Evolutionary conservation across 2,797 vertebrate genomes (phyloP), one percentile per base, ranked within the genome.

Genomic region (Sparus aurata): DNA sequence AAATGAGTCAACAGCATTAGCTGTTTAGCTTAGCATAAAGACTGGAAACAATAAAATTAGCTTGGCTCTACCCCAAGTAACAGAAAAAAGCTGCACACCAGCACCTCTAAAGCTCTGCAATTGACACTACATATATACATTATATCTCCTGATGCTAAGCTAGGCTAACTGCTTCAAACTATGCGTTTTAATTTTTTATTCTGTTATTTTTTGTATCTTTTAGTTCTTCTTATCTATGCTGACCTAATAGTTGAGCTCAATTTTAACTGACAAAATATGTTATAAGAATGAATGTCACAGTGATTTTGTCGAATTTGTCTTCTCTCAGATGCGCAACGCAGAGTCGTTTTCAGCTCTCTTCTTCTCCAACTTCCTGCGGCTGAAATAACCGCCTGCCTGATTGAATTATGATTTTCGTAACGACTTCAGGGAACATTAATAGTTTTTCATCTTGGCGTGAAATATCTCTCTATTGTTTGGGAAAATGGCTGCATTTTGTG

Each of bases 321-420:
- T 43, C 30, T 52, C 54, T 85, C 49, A 58, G 16, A 61, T 60
- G 52, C 49, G 23, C 58, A 52, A 15, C 43, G 52, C n/a, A 23
- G 13, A 50, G 46, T 58, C 1, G 15, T 54, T 78, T 68, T 46
- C 34, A 63, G 59, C 71, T 59, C 58, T 57, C 45, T 47, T 69
- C 30, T 43, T 69, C 69, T 67, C 52, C 47, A 69, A 62, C 52
- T 47, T 68, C 75, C 69, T 66, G 67, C 60, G 69, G 65, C 80
- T 55, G 60, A 84, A 79, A 80, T 27, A 80, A 75, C 43, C 18
- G 64, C 57, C 59, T 72, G 75, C 69, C 73, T 84, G 77, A 89
- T 87, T 85, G 77, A 90, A 88, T 84, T 78, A 82, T 61, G 65
- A 85, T 82, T 86, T 89, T 27, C 49, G 60, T 17, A 59, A 85